Base-by-base conservation (phyloP, 92 coral and sea anemone species). In the Paramuricea clavata region DNA sequence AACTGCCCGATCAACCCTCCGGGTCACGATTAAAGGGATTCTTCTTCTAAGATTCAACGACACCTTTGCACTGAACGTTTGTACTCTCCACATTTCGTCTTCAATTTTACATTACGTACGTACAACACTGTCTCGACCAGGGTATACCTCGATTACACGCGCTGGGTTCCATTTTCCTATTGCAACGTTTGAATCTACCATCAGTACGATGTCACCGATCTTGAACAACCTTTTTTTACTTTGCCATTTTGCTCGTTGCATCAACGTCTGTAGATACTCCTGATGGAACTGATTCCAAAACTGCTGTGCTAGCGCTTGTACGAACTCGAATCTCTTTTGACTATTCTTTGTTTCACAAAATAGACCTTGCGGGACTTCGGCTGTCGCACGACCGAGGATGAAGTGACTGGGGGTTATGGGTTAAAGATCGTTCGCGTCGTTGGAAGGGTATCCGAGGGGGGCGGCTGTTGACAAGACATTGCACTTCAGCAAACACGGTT, bases 231-330 rank as follows among this genome's bases (percentile, higher is more conserved):
- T 4, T 4, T 39, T 39, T 10, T 39, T 39, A 4, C 5, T 39
- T 39, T 39, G 4, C 86, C 90, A 85, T 42, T 89, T 44, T 70
- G 67, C 21, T 33, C 84, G 11, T 9, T 70, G 67, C 69, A 79
- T 79, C 19, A 79, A 35, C 4, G 72, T 79, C 43, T 57, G 74
- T 0, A 79, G n/a, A 26, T 79, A 79, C 34, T 79, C 84, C 0
- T 41, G 65, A 16, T 28, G 67, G 26, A 79, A 79, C 25, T 70
- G 65, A 27, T 62, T 25, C 84, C 84, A 90, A 67, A 90, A 86
- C 26, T 90, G 93, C 32, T 86, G 82, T 15, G 41, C 83, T 8
- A 90, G 72, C 22, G n/a, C 80, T 69, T 90, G 93, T 11, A 81
- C 80, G 47, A 65, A 86, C 49, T 62, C 42, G 49, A 90, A 81